Conservation (phyloP, 2,888 invertebrate genomes). For the Trachelus tabidus region DNA sequence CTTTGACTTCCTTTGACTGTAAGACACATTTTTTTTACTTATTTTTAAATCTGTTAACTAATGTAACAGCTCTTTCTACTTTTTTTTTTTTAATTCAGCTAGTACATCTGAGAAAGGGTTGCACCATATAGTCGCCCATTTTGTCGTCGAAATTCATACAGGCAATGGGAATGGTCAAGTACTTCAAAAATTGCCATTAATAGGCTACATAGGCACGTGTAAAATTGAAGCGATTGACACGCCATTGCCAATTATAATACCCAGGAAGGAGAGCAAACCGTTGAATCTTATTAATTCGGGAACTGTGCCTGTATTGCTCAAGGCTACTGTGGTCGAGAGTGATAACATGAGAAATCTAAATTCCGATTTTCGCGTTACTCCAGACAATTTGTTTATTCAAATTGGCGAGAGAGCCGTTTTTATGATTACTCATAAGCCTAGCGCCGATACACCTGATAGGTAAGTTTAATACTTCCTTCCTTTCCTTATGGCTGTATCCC, state of each 20-base stretch:
- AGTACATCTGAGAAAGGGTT: slow-evolving; percentile 26
- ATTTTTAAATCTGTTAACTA: too few relatives aligned
- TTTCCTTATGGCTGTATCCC: too few relatives aligned
- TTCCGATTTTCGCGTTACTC: slow-evolving; percentile 44
- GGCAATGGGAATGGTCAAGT: slow-evolving; percentile 36
- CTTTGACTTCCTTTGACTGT: slow-evolving; percentile 33
- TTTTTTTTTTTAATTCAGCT: slow-evolving; percentile 4
- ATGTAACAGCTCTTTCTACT: too few relatives aligned
- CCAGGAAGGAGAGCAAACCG: slow-evolving; percentile 40
- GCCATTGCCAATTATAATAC: slow-evolving; percentile 42
- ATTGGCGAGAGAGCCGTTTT: slow-evolving; percentile 41
- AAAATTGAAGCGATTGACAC: slow-evolving; percentile 49
- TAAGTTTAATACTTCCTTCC: slow-evolving; percentile 19
- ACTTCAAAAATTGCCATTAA: slow-evolving; percentile 46
- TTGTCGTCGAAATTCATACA: not conserved
- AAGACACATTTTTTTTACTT: slow-evolving; percentile 4
- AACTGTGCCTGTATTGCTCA: slow-evolving; percentile 35
- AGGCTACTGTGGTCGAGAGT: slow-evolving; percentile 37
- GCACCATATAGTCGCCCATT: slow-evolving; percentile 7
- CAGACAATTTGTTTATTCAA: slow-evolving; percentile 43
- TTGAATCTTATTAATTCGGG: slow-evolving; percentile 49
- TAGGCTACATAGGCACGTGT: slow-evolving; percentile 39
- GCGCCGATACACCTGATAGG: slow-evolving; percentile 37
- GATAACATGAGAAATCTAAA: slow-evolving; percentile 24
- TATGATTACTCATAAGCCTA: slow-evolving; percentile 44